These are phyloP conservation scores for Callionymus lyra DNA, from an alignment of 2,113 vertebrate genomes.

Conservation along the genomic window DNA sequence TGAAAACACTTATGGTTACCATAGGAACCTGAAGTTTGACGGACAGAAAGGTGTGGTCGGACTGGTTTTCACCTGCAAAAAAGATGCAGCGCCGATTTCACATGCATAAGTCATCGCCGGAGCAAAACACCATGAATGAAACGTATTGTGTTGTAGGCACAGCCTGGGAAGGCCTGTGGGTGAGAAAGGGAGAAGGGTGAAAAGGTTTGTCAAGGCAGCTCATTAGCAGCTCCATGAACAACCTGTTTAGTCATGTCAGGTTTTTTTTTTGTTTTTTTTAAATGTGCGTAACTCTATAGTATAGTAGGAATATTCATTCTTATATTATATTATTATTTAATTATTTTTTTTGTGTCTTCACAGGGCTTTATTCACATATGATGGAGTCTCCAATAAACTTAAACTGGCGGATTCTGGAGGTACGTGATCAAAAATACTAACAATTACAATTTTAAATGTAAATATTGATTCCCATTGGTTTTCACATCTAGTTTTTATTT, in stretches of 20 bases:
- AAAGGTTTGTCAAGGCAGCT: constrained; percentile 9
- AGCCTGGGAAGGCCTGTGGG: no score
- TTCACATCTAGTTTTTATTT: no score
- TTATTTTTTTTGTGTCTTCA: constrained; percentile 11
- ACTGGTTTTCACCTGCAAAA: constrained; percentile 53
- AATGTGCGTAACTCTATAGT: no score
- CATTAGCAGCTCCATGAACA: no score
- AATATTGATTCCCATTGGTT: no score
- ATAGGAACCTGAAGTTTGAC: constrained; percentile 15
- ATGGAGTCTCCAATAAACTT: constrained; percentile 69
- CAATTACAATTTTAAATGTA: no score
- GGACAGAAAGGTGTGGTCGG: constrained; percentile 34
- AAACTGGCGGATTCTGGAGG: constrained; percentile 79
- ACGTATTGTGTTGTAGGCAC: not conserved
- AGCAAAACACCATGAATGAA: constrained; percentile 14
- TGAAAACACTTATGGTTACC: constrained; percentile 25
- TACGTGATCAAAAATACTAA: constrained; percentile 27
- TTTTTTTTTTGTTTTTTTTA: constrained; percentile 6
- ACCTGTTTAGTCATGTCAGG: no score
- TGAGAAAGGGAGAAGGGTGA: not conserved
- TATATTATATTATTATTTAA: no score
- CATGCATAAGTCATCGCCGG: constrained; percentile 10
- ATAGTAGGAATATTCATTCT: no score
- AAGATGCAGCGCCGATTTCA: constrained; percentile 17
- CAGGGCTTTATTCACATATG: constrained; percentile 77